Evolutionary conservation across 1,140 invertebrate genomes (phyloP), one percentile per base, ranked within the genome.

Genomic region (Xylocopa sonorina): DNA sequence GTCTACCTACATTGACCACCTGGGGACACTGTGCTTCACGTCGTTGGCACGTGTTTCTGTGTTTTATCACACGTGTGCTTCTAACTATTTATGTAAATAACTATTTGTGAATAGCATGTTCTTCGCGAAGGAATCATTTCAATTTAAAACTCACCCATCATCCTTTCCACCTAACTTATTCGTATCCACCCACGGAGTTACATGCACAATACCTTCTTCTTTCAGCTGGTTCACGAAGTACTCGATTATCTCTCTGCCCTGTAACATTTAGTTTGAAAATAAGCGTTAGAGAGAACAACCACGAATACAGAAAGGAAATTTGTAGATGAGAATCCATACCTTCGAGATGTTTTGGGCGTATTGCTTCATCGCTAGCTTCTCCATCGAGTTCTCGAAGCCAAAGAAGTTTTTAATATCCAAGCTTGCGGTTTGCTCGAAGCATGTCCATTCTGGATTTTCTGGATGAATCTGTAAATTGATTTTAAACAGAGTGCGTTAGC

Each of bases 381-480:
- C 98, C 88, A 99, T 98, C 1, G 97, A 97, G 89, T 95, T 96
- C 94, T 99, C 98, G 91, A 99, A 98, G 0, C 98, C 98, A 93
- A 99, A 99, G 92, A 99, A 99, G 86, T 97, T 98, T 91, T 98
- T 99, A 7, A 99, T 97, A 93, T 99, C 98, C 77, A 99, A 94
- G 88, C 96, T 96, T 10, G 98, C 98, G 66, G 95, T 96, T 93
- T 99, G 98, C 90, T 99, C 98, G 93, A 99, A 99, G 89, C 98
- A 99, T 4, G 98, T 99, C 98, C 98, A 99, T 50, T 98, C 95
- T 1, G 96, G 88, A 92, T 99, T 99, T 88, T 99, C 98, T 9
- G 98, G 97, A 93, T 99, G 98, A 18, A 98, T 96, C 97, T 99
- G 82, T 57, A 87, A 90, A 63, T 57, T 57, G 7, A 16, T 57